These are phyloP conservation scores for Heptranchias perlo DNA, from an alignment of 2,113 vertebrate species.

Conservation along the genomic window DNA sequence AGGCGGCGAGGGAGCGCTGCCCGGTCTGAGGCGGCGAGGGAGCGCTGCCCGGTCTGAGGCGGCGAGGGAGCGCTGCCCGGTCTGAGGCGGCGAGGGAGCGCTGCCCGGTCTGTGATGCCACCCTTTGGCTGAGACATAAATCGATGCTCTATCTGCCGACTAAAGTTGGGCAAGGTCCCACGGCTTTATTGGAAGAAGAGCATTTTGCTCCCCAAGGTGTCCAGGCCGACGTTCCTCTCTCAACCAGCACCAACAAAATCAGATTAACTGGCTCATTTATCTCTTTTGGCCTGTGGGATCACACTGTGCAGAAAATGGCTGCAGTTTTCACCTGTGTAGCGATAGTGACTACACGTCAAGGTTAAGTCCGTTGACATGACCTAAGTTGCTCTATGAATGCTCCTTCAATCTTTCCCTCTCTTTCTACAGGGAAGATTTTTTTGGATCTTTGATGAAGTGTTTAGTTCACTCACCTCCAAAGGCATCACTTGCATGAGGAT, in stretches of 20 bases:
- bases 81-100: no score
- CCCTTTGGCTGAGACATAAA: no score
- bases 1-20: no score
- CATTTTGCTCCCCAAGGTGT: background rate
- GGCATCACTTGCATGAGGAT: constrained; percentile 98
- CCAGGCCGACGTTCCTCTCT: background rate
- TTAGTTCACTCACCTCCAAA: constrained; percentile 65
- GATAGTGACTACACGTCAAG: background rate
- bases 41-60: no score
- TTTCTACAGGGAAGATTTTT: background rate
- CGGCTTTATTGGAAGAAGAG: no score
- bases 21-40: no score
- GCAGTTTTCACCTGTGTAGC: background rate
- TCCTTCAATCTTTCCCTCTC: background rate
- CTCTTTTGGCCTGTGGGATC: background rate
- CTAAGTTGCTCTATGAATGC: background rate
- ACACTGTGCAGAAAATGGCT: background rate
- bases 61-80: no score
- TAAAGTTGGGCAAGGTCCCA: no score
- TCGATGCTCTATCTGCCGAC: no score
- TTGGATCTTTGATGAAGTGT: background rate
- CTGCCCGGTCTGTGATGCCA: no score
- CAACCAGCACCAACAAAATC: background rate
- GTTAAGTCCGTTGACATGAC: background rate
- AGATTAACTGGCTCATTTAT: background rate